phyloP scores from a whole-genome alignment of 2,797 vertebrate species.

The Hoplostethus mediterraneus region DNA sequence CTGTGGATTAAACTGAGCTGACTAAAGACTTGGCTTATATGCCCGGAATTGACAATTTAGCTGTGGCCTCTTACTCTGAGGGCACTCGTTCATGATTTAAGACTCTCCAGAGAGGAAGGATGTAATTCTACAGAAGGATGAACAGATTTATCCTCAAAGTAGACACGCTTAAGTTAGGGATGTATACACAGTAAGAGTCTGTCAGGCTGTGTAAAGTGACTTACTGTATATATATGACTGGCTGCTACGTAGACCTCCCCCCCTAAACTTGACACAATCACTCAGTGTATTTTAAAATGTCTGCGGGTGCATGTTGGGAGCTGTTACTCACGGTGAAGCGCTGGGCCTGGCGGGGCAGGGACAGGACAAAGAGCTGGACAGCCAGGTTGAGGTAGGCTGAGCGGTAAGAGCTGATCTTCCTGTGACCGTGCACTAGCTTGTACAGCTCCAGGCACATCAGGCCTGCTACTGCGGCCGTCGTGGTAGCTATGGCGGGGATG shows the following conservation, averaged over 20 bases:
- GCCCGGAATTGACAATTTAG: constrained; percentile 41
- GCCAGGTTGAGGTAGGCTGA: constrained; percentile 82
- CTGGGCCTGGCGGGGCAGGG: constrained; percentile 58
- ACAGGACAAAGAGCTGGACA: constrained; percentile 66
- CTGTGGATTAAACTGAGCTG: constrained; percentile 60
- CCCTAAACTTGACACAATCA: constrained; percentile 2
- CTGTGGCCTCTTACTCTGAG: constrained; percentile 47
- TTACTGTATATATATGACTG: constrained; percentile 21
- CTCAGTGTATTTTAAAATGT: constrained; percentile 16
- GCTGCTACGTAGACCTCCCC: constrained; percentile 32
- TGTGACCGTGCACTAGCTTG: constrained; percentile 86
- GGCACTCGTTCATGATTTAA: constrained; percentile 71
- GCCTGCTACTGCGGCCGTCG: constrained; percentile 88
- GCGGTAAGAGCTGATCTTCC: constrained; percentile 80
- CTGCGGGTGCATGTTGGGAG: constrained; percentile 11
- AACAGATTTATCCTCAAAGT: constrained; percentile 67
- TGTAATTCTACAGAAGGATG: constrained; percentile 46
- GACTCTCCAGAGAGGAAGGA: constrained; percentile 62
- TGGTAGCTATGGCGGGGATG: constrained; percentile 91
- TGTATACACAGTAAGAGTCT: constrained; percentile 63
- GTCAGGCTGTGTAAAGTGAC: constrained; percentile 44
- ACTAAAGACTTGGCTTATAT: constrained; percentile 58
- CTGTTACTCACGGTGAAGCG: constrained; percentile 83
- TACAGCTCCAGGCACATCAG: constrained; percentile 91
- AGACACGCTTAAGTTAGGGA: constrained; percentile 54